A percentile compares a stretch with the other conserved stretches of the same genome.
These are phyloP conservation scores for human (Homo sapiens) DNA, from an alignment of 2,113 vertebrate species.

Conservation along the genomic window DNA sequence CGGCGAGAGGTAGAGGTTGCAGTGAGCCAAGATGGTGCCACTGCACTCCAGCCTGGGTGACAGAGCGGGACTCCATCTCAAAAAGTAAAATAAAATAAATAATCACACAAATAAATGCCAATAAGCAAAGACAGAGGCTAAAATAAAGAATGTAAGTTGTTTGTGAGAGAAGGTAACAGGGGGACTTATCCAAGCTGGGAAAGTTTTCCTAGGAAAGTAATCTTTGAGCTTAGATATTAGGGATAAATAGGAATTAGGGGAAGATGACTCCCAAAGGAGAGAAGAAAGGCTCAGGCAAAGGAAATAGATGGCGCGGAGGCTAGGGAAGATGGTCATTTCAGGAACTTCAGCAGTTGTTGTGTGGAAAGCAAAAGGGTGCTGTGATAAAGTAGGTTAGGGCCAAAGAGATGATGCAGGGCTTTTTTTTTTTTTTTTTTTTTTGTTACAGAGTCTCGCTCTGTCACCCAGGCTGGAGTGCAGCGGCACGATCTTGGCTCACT, in stretches of 20 bases:
- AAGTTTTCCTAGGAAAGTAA: conserved; percentile 24
- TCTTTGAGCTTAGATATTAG: not conserved
- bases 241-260: not conserved
- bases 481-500: too few species aligned
- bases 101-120: not conserved
- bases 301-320: not conserved
- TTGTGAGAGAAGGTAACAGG: not conserved
- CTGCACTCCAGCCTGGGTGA: too few species aligned
- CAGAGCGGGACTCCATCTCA: too few species aligned
- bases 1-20: too few species aligned
- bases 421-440: not conserved
- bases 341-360: not conserved
- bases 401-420: not conserved
- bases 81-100: not conserved
- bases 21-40: too few species aligned
- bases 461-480: too few species aligned
- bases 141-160: not conserved
- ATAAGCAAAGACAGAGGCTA: not conserved
- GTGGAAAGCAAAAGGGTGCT: not conserved
- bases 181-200: not conserved
- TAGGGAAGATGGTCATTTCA: not conserved
- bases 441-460: too few species aligned
- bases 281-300: not conserved
- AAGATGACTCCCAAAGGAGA: not conserved
- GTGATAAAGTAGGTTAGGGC: not conserved